Conservation (phyloP, 2,113 vertebrate species). For the Campylomormyrus numenius region DNA sequence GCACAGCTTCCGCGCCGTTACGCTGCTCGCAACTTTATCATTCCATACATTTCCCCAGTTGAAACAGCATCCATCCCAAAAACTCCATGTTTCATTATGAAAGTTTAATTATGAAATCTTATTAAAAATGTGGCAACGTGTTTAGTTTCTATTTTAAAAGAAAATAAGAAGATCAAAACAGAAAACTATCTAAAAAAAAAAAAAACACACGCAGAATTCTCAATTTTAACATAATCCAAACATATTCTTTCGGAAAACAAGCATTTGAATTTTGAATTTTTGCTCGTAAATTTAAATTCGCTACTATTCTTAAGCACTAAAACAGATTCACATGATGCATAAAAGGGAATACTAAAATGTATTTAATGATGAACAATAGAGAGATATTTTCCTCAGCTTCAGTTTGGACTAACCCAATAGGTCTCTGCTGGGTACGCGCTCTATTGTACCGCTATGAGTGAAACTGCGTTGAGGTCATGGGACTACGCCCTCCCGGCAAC, state of each 20-base stretch:
- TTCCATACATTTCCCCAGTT: not conserved
- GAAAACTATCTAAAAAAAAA: not conserved
- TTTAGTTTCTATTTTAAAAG: not conserved
- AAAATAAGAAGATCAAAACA: not conserved
- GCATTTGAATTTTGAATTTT: not conserved
- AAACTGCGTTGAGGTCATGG: constrained; percentile 85
- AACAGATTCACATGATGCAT: not conserved
- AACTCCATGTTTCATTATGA: not conserved
- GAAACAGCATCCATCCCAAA: not conserved
- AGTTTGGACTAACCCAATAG: not conserved
- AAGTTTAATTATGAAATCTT: not conserved
- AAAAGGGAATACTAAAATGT: not conserved
- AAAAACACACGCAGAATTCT: not conserved
- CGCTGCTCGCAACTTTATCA: not conserved
- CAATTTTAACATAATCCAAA: not conserved
- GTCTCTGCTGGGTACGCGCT: not conserved
- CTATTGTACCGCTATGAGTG: constrained; percentile 54
- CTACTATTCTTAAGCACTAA: not conserved
- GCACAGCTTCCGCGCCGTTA: not conserved
- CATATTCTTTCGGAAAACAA: not conserved
- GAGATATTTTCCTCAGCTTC: not conserved
- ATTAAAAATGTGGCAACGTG: not conserved
- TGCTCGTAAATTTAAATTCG: not conserved
- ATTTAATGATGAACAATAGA: not conserved
- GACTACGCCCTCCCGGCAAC: constrained; percentile 95